Evolutionary conservation across 2,888 invertebrate genomes (phyloP), one percentile per base, ranked within the genome.

Genomic region (Drosophila picticornis): DNA sequence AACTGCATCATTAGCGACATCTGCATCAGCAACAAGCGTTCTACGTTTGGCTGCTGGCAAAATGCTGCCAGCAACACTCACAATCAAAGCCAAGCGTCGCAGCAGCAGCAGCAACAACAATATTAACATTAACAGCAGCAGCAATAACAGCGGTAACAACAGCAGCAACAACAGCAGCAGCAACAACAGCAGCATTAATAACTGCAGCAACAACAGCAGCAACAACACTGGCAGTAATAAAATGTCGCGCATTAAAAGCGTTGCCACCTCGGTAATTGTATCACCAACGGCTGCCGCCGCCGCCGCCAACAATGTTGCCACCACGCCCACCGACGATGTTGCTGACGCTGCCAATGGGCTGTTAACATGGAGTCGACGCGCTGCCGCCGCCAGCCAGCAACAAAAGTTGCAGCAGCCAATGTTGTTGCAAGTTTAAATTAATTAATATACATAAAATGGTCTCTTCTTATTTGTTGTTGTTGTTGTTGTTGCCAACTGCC

Each of bases 211-310:
- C 75, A 70, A 25, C 66, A 72, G 5, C 67, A 81, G 34, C 77
- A 70, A 60, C 62, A 67, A 43, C 66, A 70, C 56, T 60, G 75
- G 62, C 51, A 80, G 73, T 69, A 88, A 84, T 67, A 66, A 84
- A 60, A 72, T 71, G 50, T 50, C 73, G 36, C 90, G 81, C 13
- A 69, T 90, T 56, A 80, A 85, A 69, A 72, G 91, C 60, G 87
- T 93, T 73, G 92, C 92, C 66, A 93, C 93, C 36, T 93, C 92
- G 66, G 92, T 93, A 76, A 93, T 93, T 81, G 92, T 92, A 52
- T 91, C 91, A 77, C 89, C 92, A 38, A 31, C 31, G 9, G 67
- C 62, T 27, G 58, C 60, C 57, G 72, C 75, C 76, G 67, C 76
- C 84, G 71, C 64, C 82, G 83, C 57, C 71, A 62, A 78, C 46